Conservation (phyloP, 2,888 invertebrate genomes). For the Mimas tiliae region DNA sequence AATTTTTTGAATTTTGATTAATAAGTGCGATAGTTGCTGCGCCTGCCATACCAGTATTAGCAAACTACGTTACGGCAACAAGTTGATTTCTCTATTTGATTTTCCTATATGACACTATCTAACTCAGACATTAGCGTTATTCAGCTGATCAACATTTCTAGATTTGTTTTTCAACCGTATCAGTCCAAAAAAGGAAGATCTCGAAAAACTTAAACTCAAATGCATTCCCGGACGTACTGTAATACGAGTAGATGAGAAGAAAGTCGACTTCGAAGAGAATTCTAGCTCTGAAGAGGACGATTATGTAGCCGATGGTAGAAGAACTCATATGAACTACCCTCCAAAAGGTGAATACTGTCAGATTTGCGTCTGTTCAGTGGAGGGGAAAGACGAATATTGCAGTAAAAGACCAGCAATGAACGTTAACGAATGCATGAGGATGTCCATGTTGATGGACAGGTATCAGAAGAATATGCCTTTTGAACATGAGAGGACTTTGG, state of each 20-base stretch:
- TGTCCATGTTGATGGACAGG: constrained; percentile 44
- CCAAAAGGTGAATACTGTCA: constrained; percentile 57
- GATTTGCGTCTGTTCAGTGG: constrained; percentile 66
- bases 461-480: constrained; percentile 50
- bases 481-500: constrained; percentile 53
- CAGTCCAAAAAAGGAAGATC: constrained; percentile 43
- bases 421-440: constrained; percentile 67
- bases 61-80: no score
- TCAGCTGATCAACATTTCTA: constrained; percentile 46
- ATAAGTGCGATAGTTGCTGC: no score
- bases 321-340: constrained; percentile 56
- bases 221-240: constrained; percentile 71
- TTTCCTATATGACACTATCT: neutral
- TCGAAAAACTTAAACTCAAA: constrained; percentile 41
- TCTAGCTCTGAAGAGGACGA: constrained; percentile 35
- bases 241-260: constrained; percentile 46
- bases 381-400: constrained; percentile 66
- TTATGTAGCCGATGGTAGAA: constrained; percentile 34
- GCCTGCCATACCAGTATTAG: no score
- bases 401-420: constrained; percentile 62
- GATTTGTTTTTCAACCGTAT: constrained; percentile 59
- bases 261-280: neutral
- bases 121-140: constrained; percentile 32
- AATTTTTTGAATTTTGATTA: no score
- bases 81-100: neutral